phyloP scores from a whole-genome alignment of 1,140 invertebrate genomes.

The fruit fly (Drosophila melanogaster) region Release_6_plus_ISO1_MT NT_037436.4:5336501-5337000 shows the following conservation, averaged over 20 bases:
- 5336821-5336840: constrained; percentile 7
- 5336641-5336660: constrained; percentile 4
- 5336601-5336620: constrained; percentile 37
- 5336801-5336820: constrained; percentile 52
- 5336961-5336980: not conserved
- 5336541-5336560: constrained; percentile 25
- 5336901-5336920: not conserved
- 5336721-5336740: constrained; percentile 11
- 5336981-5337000: too few species aligned
- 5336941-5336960: not conserved
- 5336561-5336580: constrained; percentile 48
- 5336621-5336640: constrained; percentile 33
- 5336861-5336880: constrained; percentile 26
- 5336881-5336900: not conserved
- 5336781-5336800: constrained; percentile 71
- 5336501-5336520: constrained; percentile 36
- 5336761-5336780: constrained; percentile 62
- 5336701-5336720: constrained; percentile 35
- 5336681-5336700: constrained; percentile 39
- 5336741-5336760: constrained; percentile 22
- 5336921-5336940: not conserved
- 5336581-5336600: constrained; percentile 47
- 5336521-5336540: constrained; percentile 23
- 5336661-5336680: constrained; percentile 18
- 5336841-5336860: constrained; percentile 68